phyloP scores from a whole-genome alignment of 1,140 invertebrate genomes.

The Caerostris extrusa region DNA sequence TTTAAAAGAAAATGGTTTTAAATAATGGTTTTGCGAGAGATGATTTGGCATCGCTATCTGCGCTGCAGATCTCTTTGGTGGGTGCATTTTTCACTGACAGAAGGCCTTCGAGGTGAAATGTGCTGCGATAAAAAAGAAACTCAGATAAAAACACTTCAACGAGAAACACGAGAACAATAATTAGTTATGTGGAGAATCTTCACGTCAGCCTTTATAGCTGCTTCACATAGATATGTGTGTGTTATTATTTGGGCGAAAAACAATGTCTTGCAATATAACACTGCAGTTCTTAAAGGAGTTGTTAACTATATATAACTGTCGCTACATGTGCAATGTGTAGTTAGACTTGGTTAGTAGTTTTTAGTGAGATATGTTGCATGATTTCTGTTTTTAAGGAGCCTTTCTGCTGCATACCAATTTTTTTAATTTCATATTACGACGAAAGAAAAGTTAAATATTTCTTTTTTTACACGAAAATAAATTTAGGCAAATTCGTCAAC shows the following conservation, averaged over 20 bases:
- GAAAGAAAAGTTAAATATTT: too few species aligned
- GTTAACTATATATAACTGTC: too few species aligned
- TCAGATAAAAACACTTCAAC: conserved; percentile 51
- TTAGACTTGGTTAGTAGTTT: too few species aligned
- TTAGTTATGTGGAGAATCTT: conserved; percentile 33
- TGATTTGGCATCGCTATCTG: conserved; percentile 46
- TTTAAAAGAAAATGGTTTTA: conserved; percentile 70
- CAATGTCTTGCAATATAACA: background rate
- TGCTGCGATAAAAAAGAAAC: conserved; percentile 56
- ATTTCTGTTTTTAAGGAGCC: too few species aligned
- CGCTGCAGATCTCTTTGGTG: background rate
- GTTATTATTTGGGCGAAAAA: background rate
- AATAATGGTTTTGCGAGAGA: conserved; percentile 52
- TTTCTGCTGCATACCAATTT: too few species aligned
- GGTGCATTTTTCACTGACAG: conserved; percentile 54
- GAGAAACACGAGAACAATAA: conserved; percentile 27
- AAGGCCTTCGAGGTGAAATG: conserved; percentile 5
- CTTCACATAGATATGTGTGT: background rate
- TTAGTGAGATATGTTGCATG: too few species aligned
- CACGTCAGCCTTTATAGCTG: conserved; percentile 9
- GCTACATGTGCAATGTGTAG: too few species aligned
- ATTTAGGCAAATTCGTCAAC: too few species aligned
- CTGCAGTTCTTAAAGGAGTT: too few species aligned
- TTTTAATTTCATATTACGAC: too few species aligned
- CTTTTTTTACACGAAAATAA: too few species aligned